phyloP scores from a whole-genome alignment of 2,888 invertebrate species.

The Cerceris rybyensis region DNA sequence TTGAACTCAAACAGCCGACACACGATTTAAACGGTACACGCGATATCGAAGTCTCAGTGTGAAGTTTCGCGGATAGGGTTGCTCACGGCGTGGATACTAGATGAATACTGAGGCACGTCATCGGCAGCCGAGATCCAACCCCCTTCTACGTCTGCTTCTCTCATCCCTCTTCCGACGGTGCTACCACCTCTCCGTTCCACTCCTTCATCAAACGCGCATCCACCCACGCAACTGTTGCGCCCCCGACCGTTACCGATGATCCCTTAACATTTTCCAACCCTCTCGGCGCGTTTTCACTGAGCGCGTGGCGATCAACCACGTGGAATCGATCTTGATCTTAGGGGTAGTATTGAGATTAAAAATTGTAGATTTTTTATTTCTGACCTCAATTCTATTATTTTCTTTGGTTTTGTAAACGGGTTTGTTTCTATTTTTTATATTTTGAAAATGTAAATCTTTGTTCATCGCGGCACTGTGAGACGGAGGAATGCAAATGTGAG shows the following conservation, averaged over 20 bases:
- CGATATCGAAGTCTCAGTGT: slow-evolving; percentile 3
- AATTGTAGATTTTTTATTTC: no score
- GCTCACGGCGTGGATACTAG: slow-evolving; percentile 69
- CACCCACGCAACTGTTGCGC: slow-evolving; percentile 81
- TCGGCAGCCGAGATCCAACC: slow-evolving; percentile 68
- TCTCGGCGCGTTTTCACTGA: not conserved
- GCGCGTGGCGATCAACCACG: slow-evolving; percentile 50
- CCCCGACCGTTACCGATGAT: slow-evolving; percentile 70
- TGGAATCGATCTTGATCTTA: slow-evolving; percentile 35
- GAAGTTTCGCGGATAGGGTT: slow-evolving; percentile 39
- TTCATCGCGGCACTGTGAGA: no score
- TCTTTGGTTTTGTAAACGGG: no score
- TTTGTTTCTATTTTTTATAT: no score
- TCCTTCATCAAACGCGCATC: slow-evolving; percentile 77
- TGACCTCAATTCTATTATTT: no score
- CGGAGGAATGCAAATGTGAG: no score
- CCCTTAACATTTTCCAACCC: slow-evolving; percentile 58
- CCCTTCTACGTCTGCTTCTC: slow-evolving; percentile 60
- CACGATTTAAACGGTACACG: slow-evolving; percentile 7
- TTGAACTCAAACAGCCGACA: not conserved
- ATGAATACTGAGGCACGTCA: slow-evolving; percentile 74
- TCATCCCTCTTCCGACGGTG: slow-evolving; percentile 58
- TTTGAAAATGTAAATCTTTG: no score
- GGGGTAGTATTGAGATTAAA: not conserved
- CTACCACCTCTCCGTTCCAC: slow-evolving; percentile 56